Base-by-base conservation (phyloP, 2,113 vertebrate species). In the Accipiter virgatus region DNA sequence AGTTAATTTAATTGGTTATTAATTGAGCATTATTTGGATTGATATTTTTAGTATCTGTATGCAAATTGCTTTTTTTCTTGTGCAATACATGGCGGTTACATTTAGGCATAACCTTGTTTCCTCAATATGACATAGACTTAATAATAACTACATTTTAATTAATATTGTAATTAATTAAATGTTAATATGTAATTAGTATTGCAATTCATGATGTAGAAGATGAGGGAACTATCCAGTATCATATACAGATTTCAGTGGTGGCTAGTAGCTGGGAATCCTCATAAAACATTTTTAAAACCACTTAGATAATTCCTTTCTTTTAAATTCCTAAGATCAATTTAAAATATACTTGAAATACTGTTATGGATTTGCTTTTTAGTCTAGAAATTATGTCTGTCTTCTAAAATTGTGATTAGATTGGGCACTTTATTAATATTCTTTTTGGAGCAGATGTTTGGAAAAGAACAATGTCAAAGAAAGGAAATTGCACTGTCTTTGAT, bases 1-100 rank as follows among this genome's bases (percentile, higher is more conserved):
- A 81, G 77, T 61, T 91, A 72, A 58, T 90, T 88, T 75, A 56
- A 81, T 13, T 13, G 2, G 13, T 52, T 53, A 53, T 29, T 53
- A 27, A 52, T 52, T 52, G 52, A 86, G 59, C 42, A 82, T 59
- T 94, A 65, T 73, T 86, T 90, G 40, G 65, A 79, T 50, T 40
- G 55, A 20, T 81, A 90, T 88, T 89, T 86, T 87, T 90, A 95
- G 47, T 93, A 36, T 75, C 48, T 74, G 26, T 90, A 68, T 50
- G 82, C 42, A 85, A 85, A 95, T 47, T 86, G 29, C 27, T 90
- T 95, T 94, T 94, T 84, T 80, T 74, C 62, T 91, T 88, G 59
- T 92, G 83, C 65, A 94, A 95, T 81, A 82, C n/a, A 47, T 19
- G 34, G 26, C 45, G 68, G 71, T 83, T 86, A 84, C 52, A 75